Percentiles rank a stretch among this genome's conserved stretches.
Conservation (phyloP, 1,140 invertebrate genomes). For the Melipona quadrifasciata region DNA sequence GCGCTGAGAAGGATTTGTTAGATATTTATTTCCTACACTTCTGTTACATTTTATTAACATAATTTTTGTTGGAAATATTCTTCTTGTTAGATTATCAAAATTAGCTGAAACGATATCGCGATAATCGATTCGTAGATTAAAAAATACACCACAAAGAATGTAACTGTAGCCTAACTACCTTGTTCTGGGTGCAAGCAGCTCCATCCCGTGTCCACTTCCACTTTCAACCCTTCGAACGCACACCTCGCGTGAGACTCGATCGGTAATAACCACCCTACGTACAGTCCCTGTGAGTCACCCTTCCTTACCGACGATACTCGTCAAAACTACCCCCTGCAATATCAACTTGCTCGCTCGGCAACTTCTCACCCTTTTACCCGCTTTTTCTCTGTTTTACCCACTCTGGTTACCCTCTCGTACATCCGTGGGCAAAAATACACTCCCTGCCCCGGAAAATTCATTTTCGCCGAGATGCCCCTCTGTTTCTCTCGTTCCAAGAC, state of each 20-base stretch:
- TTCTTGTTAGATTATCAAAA: neutral
- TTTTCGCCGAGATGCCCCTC: neutral
- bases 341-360: constrained; percentile 37
- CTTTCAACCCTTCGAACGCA: neutral
- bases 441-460: neutral
- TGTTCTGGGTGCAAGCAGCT: constrained; percentile 25
- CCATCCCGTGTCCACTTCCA: constrained; percentile 46
- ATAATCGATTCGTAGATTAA: neutral
- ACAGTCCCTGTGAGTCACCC: neutral
- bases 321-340: constrained; percentile 37
- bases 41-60: too few relatives aligned
- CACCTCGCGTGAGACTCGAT: constrained; percentile 33
- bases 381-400: constrained; percentile 58
- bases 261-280: constrained; percentile 57
- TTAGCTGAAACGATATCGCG: neutral
- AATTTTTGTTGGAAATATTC: neutral
- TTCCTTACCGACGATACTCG: constrained; percentile 58
- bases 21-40: neutral
- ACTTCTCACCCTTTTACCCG: neutral
- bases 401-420: neutral
- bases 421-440: neutral
- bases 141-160: neutral
- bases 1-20: neutral
- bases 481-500: neutral
- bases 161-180: neutral